Conservation (phyloP, 2,888 invertebrate species). For the Scaptomyza polygonia region DNA sequence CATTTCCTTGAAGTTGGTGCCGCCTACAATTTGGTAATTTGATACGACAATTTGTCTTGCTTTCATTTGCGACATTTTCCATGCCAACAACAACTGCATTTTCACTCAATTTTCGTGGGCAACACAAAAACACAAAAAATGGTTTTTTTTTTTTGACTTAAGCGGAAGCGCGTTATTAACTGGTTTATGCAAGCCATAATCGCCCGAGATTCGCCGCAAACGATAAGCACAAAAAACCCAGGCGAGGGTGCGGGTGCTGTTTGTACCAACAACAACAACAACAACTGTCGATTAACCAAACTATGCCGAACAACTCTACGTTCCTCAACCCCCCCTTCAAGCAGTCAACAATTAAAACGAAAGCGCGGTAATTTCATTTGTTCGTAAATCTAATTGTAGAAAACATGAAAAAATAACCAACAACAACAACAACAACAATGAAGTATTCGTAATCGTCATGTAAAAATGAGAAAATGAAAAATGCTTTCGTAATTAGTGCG, state of each 20-base stretch:
- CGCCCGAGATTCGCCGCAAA: constrained; percentile 68
- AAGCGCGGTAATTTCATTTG: constrained; percentile 78
- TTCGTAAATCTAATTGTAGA: constrained; percentile 79
- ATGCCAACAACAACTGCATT: constrained; percentile 63
- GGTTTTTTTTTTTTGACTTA: constrained; percentile 76
- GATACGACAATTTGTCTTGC: constrained; percentile 80
- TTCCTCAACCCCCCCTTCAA: constrained; percentile 35
- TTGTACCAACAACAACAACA: constrained; percentile 7
- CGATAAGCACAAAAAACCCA: constrained; percentile 61
- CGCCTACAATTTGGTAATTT: constrained; percentile 77
- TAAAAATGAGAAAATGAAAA: constrained; percentile 51
- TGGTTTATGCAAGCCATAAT: constrained; percentile 82
- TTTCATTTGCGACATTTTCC: constrained; percentile 56
- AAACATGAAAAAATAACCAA: constrained; percentile 32
- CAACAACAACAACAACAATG: constrained; percentile 5
- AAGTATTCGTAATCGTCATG: constrained; percentile 40
- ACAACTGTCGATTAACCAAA: constrained; percentile 36
- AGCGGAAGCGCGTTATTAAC: constrained; percentile 83
- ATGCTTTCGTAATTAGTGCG: constrained; percentile 76
- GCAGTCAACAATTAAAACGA: constrained; percentile 78
- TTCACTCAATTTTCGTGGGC: constrained; percentile 73
- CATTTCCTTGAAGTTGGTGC: constrained; percentile 39
- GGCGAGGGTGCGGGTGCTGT: constrained; percentile 1
- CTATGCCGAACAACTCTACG: constrained; percentile 16
- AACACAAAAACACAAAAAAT: constrained; percentile 16